Base-by-base conservation (phyloP, 1,140 invertebrate genomes). In the Drosophila orena region DNA sequence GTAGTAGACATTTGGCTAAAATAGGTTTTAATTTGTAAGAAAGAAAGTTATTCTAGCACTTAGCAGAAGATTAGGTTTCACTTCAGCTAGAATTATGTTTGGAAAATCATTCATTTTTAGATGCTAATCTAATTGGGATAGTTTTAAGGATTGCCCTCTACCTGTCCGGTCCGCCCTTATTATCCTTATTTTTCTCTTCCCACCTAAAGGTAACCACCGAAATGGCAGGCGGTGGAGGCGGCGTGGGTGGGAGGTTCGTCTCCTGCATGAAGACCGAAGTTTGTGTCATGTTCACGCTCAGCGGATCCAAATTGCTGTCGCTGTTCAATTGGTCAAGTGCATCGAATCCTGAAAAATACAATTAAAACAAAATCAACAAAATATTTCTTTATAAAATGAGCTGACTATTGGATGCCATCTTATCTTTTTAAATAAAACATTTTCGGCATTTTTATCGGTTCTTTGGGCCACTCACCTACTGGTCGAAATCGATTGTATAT, bases 141-240 rank as follows among this genome's bases (percentile, higher is more conserved):
- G 42, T 61, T 61, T 64, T 60, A 81, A 78, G 90, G 72, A 83
- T 71, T 92, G 93, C 93, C 93, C 93, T 94, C 94, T 95, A 95
- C 94, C 94, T 95, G 94, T 93, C 93, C 90, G 93, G 93, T 93
- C 93, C 92, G 92, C 93, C 90, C 92, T 93, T 93, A 93, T 93
- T 93, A 93, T 93, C 93, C 93, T 93, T 91, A 91, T 86, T 92
- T 79, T 91, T 91, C 77, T 94, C 95, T 91, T 91, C 90, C 90
- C 95, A 96, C 96, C 96, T 97, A 96, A 97, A 96, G 93, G 96
- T 97, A 93, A 97, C 96, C 93, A 96, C 95, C 93, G 96, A 96
- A 91, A 96, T 95, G 69, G 96, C 95, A 78, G 96, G 96, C 88
- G 95, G 95, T 35, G 84, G 93, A 91, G 95, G 94, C 70, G 73